Conservation (phyloP, 2,113 vertebrate species). For the Sciurus niger region DNA sequence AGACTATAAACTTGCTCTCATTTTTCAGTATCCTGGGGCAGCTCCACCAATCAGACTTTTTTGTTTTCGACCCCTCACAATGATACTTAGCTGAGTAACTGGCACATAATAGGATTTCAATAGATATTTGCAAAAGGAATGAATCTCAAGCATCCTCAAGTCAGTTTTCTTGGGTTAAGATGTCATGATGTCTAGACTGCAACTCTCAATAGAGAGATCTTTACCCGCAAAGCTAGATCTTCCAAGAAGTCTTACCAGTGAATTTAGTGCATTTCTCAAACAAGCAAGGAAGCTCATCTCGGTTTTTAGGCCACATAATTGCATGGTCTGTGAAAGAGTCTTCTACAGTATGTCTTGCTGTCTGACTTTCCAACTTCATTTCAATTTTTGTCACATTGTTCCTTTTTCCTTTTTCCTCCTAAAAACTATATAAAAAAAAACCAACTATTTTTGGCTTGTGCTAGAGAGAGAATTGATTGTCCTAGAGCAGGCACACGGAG, state of each 20-base stretch:
- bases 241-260: not conserved
- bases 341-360: not conserved
- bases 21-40: not conserved
- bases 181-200: not conserved
- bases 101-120: not conserved
- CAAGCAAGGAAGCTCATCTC: not conserved
- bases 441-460: not conserved
- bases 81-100: not conserved
- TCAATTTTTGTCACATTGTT: slow-evolving; percentile 59
- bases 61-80: not conserved
- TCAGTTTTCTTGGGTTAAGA: not conserved
- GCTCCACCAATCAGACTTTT: not conserved
- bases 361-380: slow-evolving; percentile 58
- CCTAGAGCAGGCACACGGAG: not conserved
- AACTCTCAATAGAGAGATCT: not conserved
- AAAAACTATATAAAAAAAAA: slow-evolving; percentile 14
- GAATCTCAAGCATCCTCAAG: not conserved
- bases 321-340: not conserved
- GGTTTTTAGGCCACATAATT: not conserved
- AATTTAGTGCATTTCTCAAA: not conserved
- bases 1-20: not conserved
- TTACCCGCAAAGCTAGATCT: not conserved
- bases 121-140: not conserved
- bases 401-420: slow-evolving; percentile 11
- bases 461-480: slow-evolving; percentile 52